phyloP scores from a whole-genome alignment of 92 coral and sea anemone genomes.

The Paragorgia papillata region DNA sequence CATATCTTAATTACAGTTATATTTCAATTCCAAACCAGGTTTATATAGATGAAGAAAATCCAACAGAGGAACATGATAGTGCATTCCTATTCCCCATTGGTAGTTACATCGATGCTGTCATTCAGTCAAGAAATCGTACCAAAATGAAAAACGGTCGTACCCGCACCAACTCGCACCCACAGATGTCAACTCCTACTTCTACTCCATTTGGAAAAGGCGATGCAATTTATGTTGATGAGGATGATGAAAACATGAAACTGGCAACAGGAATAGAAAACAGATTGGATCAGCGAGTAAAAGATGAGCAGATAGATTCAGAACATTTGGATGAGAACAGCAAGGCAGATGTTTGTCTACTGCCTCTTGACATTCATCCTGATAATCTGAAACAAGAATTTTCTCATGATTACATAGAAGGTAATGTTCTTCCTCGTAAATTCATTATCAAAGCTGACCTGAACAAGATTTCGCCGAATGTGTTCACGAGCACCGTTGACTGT shows the following conservation, averaged over 20 bases:
- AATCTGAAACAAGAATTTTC: slow-evolving; percentile 49
- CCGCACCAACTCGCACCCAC: not conserved
- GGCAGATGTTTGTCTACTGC: slow-evolving; percentile 16
- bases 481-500: not conserved
- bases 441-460: slow-evolving; percentile 33
- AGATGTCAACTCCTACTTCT: slow-evolving; percentile 29
- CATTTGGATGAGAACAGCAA: slow-evolving; percentile 1
- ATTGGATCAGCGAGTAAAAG: not conserved
- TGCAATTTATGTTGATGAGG: slow-evolving; percentile 49
- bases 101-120: slow-evolving; percentile 35
- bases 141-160: not conserved
- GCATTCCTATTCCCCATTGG: slow-evolving; percentile 41
- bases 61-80: not conserved
- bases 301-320: not conserved
- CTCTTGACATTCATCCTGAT: slow-evolving; percentile 22
- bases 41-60: too few relatives aligned
- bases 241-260: not conserved
- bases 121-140: not conserved
- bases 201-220: slow-evolving; percentile 54
- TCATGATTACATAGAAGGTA: slow-evolving; percentile 50
- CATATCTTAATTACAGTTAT: too few relatives aligned
- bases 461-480: not conserved
- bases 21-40: too few relatives aligned
- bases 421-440: slow-evolving; percentile 57
- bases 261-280: slow-evolving; percentile 4